Evolutionary conservation across 30 jellyfish, hydroid and myxozoan species (phyloP).

Genomic region (Mastigias papua): DNA sequence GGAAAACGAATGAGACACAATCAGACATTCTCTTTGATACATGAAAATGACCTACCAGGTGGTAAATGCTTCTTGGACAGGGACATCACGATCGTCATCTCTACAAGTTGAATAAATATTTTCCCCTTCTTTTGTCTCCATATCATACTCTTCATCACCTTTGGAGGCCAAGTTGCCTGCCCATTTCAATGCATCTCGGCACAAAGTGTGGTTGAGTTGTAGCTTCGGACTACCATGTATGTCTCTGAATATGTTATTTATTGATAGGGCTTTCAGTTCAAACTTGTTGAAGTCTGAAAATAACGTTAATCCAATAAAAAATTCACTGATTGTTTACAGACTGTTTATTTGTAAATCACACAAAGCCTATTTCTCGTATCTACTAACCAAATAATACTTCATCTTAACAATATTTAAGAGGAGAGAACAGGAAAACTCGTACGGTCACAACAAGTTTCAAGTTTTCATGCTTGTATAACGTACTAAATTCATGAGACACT

Average conservation of each 20-base stretch:
- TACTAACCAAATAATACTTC: no score
- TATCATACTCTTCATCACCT: slow-evolving; percentile 44
- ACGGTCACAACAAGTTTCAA: no score
- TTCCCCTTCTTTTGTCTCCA: slow-evolving; percentile 50
- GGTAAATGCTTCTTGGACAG: slow-evolving; percentile 49
- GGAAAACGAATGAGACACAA: neutral
- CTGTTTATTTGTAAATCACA: no score
- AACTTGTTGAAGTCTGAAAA: slow-evolving; percentile 43
- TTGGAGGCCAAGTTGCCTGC: slow-evolving; percentile 79
- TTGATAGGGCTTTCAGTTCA: slow-evolving; percentile 70
- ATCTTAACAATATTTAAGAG: no score
- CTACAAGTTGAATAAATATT: slow-evolving; percentile 57
- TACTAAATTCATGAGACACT: no score
- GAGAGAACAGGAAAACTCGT: no score
- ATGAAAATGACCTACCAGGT: slow-evolving; percentile 23
- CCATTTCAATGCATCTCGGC: slow-evolving; percentile 84
- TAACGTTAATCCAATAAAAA: no score
- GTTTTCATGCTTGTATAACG: no score
- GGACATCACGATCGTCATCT: slow-evolving; percentile 22
- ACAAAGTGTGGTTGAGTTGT: slow-evolving; percentile 70
- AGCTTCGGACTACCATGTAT: slow-evolving; percentile 87
- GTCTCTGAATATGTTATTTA: slow-evolving; percentile 86
- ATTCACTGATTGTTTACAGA: no score
- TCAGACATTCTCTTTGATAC: neutral
- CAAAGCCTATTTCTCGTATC: no score